Evolutionary conservation across 2,113 vertebrate genomes (phyloP).

Genomic region (Cephalopholis sonnerati): DNA sequence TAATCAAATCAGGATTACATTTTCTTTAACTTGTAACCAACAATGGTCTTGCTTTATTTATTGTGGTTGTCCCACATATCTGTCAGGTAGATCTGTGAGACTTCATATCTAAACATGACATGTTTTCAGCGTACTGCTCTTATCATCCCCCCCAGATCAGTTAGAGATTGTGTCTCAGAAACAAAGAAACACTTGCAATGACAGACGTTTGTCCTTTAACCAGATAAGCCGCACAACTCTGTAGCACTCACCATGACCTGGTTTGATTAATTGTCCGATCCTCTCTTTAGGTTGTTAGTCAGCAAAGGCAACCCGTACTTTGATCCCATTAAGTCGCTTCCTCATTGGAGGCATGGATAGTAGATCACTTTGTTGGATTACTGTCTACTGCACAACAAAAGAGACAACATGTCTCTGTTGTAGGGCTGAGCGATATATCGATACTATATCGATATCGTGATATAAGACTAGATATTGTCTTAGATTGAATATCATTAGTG

Average conservation of each 20-base stretch:
- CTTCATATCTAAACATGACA: background rate
- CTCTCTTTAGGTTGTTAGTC: slow-evolving; percentile 30
- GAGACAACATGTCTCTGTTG: background rate
- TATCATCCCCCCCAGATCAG: background rate
- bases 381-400: background rate
- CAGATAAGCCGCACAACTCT: slow-evolving; percentile 12
- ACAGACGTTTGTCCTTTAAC: slow-evolving; percentile 4
- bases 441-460: too few species aligned
- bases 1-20: background rate
- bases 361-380: slow-evolving; percentile 49
- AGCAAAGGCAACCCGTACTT: slow-evolving; percentile 13
- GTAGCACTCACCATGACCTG: slow-evolving; percentile 7
- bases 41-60: background rate
- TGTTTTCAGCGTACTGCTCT: background rate
- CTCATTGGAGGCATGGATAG: slow-evolving; percentile 15
- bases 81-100: background rate
- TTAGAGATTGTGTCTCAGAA: slow-evolving; percentile 2
- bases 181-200: background rate
- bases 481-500: too few species aligned
- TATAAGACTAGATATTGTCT: too few species aligned
- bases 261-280: slow-evolving; percentile 26
- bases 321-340: slow-evolving; percentile 59
- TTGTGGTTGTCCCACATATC: background rate
- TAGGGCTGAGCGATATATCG: background rate
- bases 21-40: background rate